Percentiles rank a stretch among this genome's conserved stretches.
phyloP scores from a whole-genome alignment of 2,888 invertebrate genomes.

The Ecdyonurus torrentis region DNA sequence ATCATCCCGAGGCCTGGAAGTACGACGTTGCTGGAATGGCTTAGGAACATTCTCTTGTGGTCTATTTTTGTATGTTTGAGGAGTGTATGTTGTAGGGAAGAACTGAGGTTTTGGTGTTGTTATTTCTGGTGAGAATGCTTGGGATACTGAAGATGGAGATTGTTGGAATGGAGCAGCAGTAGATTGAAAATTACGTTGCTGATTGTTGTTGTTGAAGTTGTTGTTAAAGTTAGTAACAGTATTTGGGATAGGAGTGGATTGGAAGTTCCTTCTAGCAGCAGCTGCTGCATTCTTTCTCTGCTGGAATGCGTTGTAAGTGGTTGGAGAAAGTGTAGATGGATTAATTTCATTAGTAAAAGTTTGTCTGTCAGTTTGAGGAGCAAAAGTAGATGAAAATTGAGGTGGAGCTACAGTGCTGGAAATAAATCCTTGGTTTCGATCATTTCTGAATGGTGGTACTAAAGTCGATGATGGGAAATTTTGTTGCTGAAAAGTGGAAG shows the following conservation, averaged over 20 bases:
- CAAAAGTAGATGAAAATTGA: neutral
- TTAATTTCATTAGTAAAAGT: neutral
- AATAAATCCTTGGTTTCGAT: neutral
- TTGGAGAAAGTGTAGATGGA: neutral
- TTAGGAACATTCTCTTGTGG: neutral
- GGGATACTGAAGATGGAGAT: neutral
- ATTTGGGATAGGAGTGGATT: neutral
- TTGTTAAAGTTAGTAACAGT: neutral
- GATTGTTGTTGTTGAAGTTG: neutral
- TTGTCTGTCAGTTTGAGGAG: neutral
- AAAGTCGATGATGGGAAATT: neutral
- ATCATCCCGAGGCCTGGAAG: neutral
- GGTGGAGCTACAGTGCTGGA: neutral
- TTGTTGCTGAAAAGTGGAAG: neutral
- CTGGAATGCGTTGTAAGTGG: neutral
- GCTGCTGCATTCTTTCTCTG: slow-evolving; percentile 1
- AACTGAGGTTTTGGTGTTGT: neutral
- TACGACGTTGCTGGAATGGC: neutral
- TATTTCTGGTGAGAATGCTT: neutral
- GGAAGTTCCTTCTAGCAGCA: neutral
- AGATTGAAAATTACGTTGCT: neutral
- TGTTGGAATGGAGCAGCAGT: neutral
- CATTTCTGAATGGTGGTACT: neutral
- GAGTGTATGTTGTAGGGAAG: neutral
- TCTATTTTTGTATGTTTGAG: neutral